Percentiles rank a stretch among this genome's conserved stretches.
These are phyloP conservation scores for Vulpes lagopus DNA, from an alignment of 2,113 vertebrate genomes.

Conservation along the genomic window DNA sequence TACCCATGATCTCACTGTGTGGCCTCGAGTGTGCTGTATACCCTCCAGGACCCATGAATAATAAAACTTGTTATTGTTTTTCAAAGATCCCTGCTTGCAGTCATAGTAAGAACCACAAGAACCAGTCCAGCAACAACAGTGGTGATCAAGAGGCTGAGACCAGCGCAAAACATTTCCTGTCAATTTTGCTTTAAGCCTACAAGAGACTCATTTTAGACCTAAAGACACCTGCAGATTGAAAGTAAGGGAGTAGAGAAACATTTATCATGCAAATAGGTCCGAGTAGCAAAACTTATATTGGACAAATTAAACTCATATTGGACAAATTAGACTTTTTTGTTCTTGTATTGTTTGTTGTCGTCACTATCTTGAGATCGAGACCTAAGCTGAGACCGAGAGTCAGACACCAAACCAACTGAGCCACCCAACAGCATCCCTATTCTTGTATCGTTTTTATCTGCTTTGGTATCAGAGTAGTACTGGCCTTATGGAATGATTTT, in stretches of 20 bases:
- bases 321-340: not conserved
- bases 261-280: not conserved
- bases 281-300: not conserved
- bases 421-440: not conserved
- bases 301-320: not conserved
- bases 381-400: not conserved
- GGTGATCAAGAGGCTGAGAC: not conserved
- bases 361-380: not conserved
- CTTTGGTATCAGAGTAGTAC: not conserved
- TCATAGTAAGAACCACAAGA: not conserved
- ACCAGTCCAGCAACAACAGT: not conserved
- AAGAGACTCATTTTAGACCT: not conserved
- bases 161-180: not conserved
- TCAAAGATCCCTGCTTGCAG: not conserved
- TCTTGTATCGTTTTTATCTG: not conserved
- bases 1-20: not conserved
- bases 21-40: not conserved
- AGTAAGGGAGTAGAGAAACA: not conserved
- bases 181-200: not conserved
- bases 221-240: not conserved
- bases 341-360: not conserved
- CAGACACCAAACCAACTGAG: not conserved
- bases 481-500: not conserved
- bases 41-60: not conserved
- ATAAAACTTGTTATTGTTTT: not conserved